Conservation (phyloP, 2,888 invertebrate species). For the Selenia dentaria region DNA sequence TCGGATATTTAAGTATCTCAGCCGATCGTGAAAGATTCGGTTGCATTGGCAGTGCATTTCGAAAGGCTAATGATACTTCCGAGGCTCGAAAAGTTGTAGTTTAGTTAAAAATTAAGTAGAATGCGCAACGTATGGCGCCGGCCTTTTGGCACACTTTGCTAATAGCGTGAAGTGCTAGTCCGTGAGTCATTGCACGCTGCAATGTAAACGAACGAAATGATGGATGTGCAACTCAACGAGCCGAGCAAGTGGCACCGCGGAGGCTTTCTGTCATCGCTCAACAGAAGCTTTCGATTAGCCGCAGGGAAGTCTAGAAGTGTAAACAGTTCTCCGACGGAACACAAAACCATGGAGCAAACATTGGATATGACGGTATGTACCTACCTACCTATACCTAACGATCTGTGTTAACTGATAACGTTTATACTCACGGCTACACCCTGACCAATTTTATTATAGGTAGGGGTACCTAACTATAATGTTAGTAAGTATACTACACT, state of each 20-base stretch:
- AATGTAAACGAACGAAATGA: conserved; percentile 73
- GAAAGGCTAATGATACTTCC: background rate
- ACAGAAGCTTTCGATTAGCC: conserved; percentile 75
- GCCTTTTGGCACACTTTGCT: conserved; percentile 62
- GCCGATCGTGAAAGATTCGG: background rate
- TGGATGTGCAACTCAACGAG: conserved; percentile 72
- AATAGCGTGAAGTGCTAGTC: conserved; percentile 58
- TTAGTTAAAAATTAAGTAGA: conserved; percentile 9
- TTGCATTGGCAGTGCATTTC: conserved; percentile 3
- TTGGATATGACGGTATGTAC: conserved; percentile 61
- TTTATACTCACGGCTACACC: conserved; percentile 9
- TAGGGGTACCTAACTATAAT: too few species aligned
- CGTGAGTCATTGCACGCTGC: conserved; percentile 69
- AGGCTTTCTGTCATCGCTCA: conserved; percentile 74
- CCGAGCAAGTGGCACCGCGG: conserved; percentile 75
- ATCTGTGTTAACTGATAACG: conserved; percentile 10
- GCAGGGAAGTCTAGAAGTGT: conserved; percentile 61
- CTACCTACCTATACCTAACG: too few species aligned
- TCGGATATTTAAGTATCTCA: conserved; percentile 8
- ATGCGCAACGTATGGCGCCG: conserved; percentile 51
- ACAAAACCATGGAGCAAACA: conserved; percentile 56
- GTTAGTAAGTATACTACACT: too few species aligned
- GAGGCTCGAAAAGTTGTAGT: too few species aligned
- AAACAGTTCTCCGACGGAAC: conserved; percentile 55
- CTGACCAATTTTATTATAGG: too few species aligned